Conservation (phyloP, 2,113 vertebrate genomes). For the rabbit (Oryctolagus cuniculus) region mOryCun1.1 NC_091448.1:40109001-40109500, state of each 20-base stretch:
- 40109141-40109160: not conserved
- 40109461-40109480: constrained; percentile 40
- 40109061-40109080: not conserved
- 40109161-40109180: not conserved
- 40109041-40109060: not conserved
- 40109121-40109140: constrained; percentile 11
- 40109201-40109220: not conserved
- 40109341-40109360: not conserved
- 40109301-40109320: not conserved
- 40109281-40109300: not conserved
- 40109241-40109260: not conserved
- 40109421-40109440: constrained; percentile 39
- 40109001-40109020: not conserved
- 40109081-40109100: not conserved
- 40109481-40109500: constrained; percentile 60
- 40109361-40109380: not conserved
- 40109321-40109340: not conserved
- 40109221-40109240: not conserved
- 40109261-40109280: not conserved
- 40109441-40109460: constrained; percentile 56
- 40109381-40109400: constrained; percentile 11
- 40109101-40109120: not conserved
- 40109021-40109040: not conserved
- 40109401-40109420: constrained; percentile 29
- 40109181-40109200: not conserved